A percentile compares a stretch with the other conserved stretches of the same genome.
These are phyloP conservation scores for Drosophila orena DNA, from an alignment of 1,140 invertebrate genomes.

Conservation along the genomic window DNA sequence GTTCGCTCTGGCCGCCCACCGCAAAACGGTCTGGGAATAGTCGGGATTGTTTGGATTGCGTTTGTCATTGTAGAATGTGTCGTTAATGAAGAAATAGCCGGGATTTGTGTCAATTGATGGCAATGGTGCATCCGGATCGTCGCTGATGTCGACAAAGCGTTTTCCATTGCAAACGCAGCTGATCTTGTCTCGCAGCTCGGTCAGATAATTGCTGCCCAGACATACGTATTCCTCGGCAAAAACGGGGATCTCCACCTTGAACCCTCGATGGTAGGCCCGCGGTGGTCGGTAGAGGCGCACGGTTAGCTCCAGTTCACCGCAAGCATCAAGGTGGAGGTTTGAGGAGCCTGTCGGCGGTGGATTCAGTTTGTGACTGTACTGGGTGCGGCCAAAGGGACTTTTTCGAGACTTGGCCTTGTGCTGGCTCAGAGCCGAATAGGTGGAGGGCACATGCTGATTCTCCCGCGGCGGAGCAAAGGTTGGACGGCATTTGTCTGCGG, in stretches of 20 bases:
- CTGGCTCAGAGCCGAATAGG: conserved; percentile 27
- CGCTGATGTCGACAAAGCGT: conserved; percentile 88
- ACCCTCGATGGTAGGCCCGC: conserved; percentile 57
- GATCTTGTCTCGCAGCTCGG: conserved; percentile 89
- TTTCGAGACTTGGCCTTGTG: conserved; percentile 41
- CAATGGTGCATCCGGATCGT: conserved; percentile 85
- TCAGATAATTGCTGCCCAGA: conserved; percentile 88
- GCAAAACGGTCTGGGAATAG: conserved; percentile 87
- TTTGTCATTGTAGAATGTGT: conserved; percentile 92
- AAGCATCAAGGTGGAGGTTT: conserved; percentile 22
- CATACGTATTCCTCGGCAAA: conserved; percentile 87
- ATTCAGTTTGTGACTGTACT: conserved; percentile 45
- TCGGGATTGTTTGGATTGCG: conserved; percentile 87
- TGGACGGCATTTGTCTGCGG: conserved; percentile 32
- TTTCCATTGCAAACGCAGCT: conserved; percentile 88
- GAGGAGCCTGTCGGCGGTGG: not conserved
- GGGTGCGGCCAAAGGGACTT: conserved; percentile 49
- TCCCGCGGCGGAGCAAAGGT: conserved; percentile 6
- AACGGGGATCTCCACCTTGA: conserved; percentile 80
- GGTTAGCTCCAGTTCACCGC: conserved; percentile 75
- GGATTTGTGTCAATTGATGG: conserved; percentile 86
- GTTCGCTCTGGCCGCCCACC: conserved; percentile 87
- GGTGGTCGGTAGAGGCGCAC: conserved; percentile 85
- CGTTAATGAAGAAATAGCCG: conserved; percentile 92
- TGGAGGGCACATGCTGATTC: conserved; percentile 38